Base-by-base conservation (phyloP, 2,113 vertebrate species). In the Ceyx margarethae region DNA sequence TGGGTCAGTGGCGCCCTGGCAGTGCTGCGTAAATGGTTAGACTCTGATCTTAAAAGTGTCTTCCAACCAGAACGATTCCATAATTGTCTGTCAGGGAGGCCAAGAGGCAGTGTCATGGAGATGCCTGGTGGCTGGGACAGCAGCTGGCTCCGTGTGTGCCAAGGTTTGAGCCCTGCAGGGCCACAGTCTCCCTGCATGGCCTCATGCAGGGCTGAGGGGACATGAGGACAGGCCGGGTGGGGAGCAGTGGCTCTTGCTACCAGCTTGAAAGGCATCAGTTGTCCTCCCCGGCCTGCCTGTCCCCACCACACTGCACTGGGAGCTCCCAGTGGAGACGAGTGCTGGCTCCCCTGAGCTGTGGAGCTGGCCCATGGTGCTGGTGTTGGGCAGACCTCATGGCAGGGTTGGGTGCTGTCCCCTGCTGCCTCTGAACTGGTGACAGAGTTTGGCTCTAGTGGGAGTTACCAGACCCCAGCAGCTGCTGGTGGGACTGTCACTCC, bases 371-470 rank as follows among this genome's bases (percentile, higher is more conserved):
- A 23, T 22, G 21, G 31, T 3, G 5, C 40, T 42, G 56, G 45
- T 1, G 1, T 14, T 25, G 45, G 7, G 10, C 2, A 1, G n/a
- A 17, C 31, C 5, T 0, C 11, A 5, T 1, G 6, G 48, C 29
- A 8, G 31, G 33, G 15, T 4, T 11, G 2, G 31, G 35, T 2
- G 4, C 62, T 3, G 1, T 33, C 53, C 43, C 8, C 2, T 1
- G 1, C 23, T 3, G 1, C 22, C 43, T 2, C 3, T 10, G 67
- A 10, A 10, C 33, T 4, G 7, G 37, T 8, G 29, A 0, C 4
- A 7, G 57, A 31, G 46, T 35, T n/a, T 35, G 26, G 56, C 64
- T 77, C 29, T 14, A 25, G 18, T 0, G 1, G 2, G 29, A 42
- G 56, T 48, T 21, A 6, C 22, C 20, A 7, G 10, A 53, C 43